phyloP scores from a whole-genome alignment of 2,888 invertebrate genomes.

The Gastracanthus pulcherrimus region DNA sequence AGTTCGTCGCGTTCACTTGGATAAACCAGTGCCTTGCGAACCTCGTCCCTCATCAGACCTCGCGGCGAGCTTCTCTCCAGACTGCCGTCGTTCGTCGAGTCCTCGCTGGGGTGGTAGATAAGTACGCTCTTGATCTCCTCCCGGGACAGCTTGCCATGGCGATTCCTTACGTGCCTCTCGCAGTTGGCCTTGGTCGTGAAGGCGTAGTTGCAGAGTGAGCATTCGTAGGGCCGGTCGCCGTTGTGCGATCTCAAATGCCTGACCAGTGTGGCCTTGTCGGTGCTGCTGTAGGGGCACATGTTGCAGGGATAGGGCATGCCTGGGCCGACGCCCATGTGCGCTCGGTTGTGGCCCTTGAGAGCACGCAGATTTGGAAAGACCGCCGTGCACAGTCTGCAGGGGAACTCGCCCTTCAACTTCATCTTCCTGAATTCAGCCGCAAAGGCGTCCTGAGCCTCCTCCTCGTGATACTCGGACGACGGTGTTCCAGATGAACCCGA shows the following conservation, averaged over 20 bases:
- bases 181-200: constrained; percentile 99
- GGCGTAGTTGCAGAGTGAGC: constrained; percentile 96
- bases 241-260: constrained; percentile 96
- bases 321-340: constrained; percentile 86
- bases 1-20: constrained; percentile 61
- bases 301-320: constrained; percentile 94
- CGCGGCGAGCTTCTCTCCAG: constrained; percentile 62
- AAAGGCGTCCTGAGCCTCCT: constrained; percentile 91
- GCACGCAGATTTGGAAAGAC: constrained; percentile 93
- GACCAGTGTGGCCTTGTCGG: constrained; percentile 94
- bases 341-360: constrained; percentile 93
- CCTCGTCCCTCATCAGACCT: constrained; percentile 67
- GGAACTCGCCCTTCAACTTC: constrained; percentile 93
- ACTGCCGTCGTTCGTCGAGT: constrained; percentile 87
- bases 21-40: constrained; percentile 69
- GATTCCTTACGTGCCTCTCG: constrained; percentile 94
- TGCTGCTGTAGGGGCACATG: constrained; percentile 93
- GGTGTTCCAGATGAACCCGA: constrained; percentile 72
- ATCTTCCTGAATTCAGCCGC: constrained; percentile 92
- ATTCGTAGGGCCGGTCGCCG: constrained; percentile 96
- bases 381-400: constrained; percentile 92
- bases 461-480: constrained; percentile 79
- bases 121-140: constrained; percentile 94
- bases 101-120: constrained; percentile 92
- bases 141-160: constrained; percentile 91